These are phyloP conservation scores for Drosophila rubida DNA, from an alignment of 2,888 invertebrate genomes.

Conservation along the genomic window DNA sequence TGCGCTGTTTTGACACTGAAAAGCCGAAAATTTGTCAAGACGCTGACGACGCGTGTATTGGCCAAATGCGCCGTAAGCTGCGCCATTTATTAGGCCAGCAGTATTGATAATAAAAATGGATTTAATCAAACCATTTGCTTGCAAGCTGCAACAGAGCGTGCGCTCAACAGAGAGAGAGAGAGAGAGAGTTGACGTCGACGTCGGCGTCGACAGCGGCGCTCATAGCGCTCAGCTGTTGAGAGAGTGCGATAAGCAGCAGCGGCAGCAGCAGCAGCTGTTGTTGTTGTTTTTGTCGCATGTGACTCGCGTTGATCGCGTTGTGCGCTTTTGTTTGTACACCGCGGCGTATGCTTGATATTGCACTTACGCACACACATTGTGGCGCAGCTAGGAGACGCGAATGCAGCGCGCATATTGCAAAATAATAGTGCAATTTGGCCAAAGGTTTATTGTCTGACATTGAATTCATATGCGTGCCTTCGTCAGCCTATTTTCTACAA, in stretches of 20 bases:
- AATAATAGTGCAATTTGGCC: slow-evolving; percentile 53
- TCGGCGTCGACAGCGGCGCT: slow-evolving; percentile 8
- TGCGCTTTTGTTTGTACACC: slow-evolving; percentile 42
- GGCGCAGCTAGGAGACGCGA: slow-evolving; percentile 15
- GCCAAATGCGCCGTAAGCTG: slow-evolving; percentile 2
- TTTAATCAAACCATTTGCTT: slow-evolving; percentile 79
- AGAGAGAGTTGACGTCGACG: slow-evolving; percentile 13
- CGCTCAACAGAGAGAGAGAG: slow-evolving; percentile 18
- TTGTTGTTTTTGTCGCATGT: slow-evolving; percentile 52
- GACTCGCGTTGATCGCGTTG: slow-evolving; percentile 51
- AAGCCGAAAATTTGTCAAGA: slow-evolving; percentile 41
- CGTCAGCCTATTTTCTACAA: slow-evolving; percentile 19
- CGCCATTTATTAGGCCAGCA: slow-evolving; percentile 49
- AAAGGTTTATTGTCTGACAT: slow-evolving; percentile 73
- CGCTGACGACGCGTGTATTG: slow-evolving; percentile 36
- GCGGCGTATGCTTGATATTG: slow-evolving; percentile 67
- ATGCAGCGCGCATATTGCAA: slow-evolving; percentile 50
- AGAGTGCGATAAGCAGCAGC: slow-evolving; percentile 46
- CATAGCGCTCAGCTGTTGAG: slow-evolving; percentile 56
- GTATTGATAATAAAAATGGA: slow-evolving; percentile 54
- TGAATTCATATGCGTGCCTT: slow-evolving; percentile 54
- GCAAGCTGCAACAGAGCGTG: slow-evolving; percentile 58
- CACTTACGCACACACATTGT: slow-evolving; percentile 2
- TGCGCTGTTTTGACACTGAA: slow-evolving; percentile 68
- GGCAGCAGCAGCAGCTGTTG: slow-evolving; percentile 4